Base-by-base conservation (phyloP, 1,140 invertebrate species). In the Sweltsa coloradensis region DNA sequence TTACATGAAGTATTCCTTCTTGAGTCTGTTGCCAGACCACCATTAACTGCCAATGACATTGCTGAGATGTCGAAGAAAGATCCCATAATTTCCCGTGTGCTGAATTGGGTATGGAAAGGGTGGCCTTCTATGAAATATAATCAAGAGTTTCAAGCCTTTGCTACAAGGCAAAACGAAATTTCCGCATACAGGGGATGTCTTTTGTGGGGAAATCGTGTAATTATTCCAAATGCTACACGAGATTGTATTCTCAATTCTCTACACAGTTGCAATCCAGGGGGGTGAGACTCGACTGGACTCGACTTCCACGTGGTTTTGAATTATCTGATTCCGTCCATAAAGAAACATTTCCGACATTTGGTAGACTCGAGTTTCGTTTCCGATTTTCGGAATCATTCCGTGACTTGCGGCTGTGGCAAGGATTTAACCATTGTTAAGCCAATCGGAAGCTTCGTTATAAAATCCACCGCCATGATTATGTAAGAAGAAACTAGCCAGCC, bases 1-100 rank as follows among this genome's bases (percentile, higher is more conserved):
- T 9, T 37, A 22, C 16, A 16, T 19, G 31, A 50, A 22, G 34
- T 50, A 2, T 36, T 49, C 29, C 45, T 50, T 41, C 5, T 50
- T 7, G 44, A 50, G 31, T 34, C 27, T 5, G 18, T 36, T 6
- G 22, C 49, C 1, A 22, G 44, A 16, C 37, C 41, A 18, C 39
- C 43, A 9, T 34, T 50, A 11, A 22, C 25, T 24, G 49, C 21
- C 24, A 22, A 19, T 18, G 49, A 39, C n/a, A 39, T 50, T 9
- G 31, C 16, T 6, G 21, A 40, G 18, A 26, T 37, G 11, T 34
- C 39, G 3, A 34, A 45, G 22, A 21, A 47, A 0, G 48, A 50
- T 24, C 14, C 22, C 27, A 36, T 18, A 3, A 40, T 40, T 18
- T 24, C 19, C 7, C n/a, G 19, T 19, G 31, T 44, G 22, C 40